Conservation (phyloP, 2,113 vertebrate genomes). For the Microtus montanus region DNA sequence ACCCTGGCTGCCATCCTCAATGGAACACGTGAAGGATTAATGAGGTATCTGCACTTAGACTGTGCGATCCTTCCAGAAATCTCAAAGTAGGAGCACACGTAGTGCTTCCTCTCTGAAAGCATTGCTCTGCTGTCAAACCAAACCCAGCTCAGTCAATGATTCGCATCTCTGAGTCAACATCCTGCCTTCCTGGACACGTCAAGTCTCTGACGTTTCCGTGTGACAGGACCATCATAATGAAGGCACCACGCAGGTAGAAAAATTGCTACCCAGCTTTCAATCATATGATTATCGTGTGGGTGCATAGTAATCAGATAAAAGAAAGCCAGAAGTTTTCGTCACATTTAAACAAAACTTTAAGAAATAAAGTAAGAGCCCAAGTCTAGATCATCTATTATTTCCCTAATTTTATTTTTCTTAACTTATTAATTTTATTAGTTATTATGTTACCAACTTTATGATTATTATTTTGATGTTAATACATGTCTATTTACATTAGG, state of each 20-base stretch:
- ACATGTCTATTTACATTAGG: not conserved
- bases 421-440: too few species aligned
- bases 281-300: not conserved
- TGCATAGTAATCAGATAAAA: constrained; percentile 9
- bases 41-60: not conserved
- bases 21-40: not conserved
- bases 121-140: constrained; percentile 46
- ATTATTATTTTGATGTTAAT: not conserved
- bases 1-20: not conserved
- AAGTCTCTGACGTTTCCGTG: constrained; percentile 43
- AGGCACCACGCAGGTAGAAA: constrained; percentile 21
- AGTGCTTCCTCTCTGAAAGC: not conserved
- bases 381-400: not conserved
- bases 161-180: constrained; percentile 66
- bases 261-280: constrained; percentile 44
- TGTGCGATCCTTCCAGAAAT: not conserved
- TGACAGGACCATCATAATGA: constrained; percentile 33
- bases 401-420: not conserved
- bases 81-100: not conserved
- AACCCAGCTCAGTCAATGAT: constrained; percentile 12
- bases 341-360: not conserved
- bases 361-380: constrained; percentile 25
- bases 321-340: not conserved
- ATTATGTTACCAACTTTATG: not conserved
- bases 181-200: constrained; percentile 57